Evolutionary conservation across 2,113 vertebrate genomes (phyloP).

Genomic region (Toxostoma redivivum): DNA sequence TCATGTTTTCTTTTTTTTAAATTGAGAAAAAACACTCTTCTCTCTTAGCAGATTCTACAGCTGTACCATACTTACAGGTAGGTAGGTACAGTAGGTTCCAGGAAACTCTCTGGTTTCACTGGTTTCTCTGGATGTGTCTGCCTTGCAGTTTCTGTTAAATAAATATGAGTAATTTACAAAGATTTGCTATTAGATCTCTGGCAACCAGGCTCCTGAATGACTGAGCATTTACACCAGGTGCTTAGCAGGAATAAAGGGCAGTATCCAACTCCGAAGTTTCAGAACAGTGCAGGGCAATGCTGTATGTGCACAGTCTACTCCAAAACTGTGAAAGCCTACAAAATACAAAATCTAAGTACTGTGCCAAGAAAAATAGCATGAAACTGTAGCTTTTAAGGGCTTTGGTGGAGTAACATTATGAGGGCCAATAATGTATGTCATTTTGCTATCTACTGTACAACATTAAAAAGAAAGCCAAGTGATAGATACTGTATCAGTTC

Average conservation of each 20-base stretch:
- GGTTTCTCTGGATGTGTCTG: neutral
- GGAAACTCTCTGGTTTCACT: neutral
- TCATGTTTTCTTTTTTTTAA: neutral
- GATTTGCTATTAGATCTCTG: neutral
- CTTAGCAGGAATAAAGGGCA: neutral
- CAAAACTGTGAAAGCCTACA: neutral
- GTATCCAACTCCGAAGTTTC: neutral
- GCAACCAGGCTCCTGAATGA: neutral
- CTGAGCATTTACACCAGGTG: neutral
- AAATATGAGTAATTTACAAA: neutral
- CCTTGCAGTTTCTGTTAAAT: neutral
- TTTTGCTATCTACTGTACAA: neutral
- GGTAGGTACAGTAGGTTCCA: neutral
- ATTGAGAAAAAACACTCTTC: neutral
- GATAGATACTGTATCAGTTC: neutral
- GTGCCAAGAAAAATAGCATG: neutral
- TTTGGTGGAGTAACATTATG: neutral
- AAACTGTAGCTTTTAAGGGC: neutral
- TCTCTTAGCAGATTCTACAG: neutral
- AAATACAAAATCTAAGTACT: neutral
- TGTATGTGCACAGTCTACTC: neutral
- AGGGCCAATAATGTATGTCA: accelerated
- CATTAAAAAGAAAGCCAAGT: neutral
- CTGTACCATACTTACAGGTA: neutral
- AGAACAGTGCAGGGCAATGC: too few species aligned